Evolutionary conservation across 2,888 invertebrate species (phyloP).

Genomic region (Phaedon cochleariae): DNA sequence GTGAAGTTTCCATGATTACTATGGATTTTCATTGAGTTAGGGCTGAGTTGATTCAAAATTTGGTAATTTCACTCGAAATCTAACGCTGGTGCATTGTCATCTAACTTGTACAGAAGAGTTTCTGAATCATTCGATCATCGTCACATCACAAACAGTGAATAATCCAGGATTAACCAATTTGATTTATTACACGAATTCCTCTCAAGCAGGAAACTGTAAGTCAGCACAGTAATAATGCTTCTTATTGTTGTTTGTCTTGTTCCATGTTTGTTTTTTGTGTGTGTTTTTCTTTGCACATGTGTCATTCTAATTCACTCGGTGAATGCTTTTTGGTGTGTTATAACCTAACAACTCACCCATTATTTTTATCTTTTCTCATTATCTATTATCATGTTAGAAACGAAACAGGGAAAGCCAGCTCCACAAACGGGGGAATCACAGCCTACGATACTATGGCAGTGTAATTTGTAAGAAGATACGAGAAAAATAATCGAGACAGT

Average conservation of each 20-base stretch:
- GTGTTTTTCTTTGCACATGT: slow-evolving; percentile 44
- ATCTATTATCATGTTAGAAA: slow-evolving; percentile 72
- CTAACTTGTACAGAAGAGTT: not conserved
- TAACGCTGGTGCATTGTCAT: not conserved
- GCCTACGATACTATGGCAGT: slow-evolving; percentile 99
- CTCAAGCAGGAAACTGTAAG: slow-evolving; percentile 82
- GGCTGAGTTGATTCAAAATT: too few species aligned
- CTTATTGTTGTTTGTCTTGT: slow-evolving; percentile 28
- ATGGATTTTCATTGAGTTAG: too few species aligned
- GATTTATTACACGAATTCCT: slow-evolving; percentile 63
- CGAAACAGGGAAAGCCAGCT: slow-evolving; percentile 86
- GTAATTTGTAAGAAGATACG: slow-evolving; percentile 80
- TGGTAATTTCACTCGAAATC: too few species aligned
- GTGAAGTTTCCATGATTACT: too few species aligned
- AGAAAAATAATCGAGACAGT: not conserved
- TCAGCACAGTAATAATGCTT: slow-evolving; percentile 53
- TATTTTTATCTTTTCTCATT: too few species aligned
- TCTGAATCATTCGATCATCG: not conserved
- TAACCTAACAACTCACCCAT: not conserved
- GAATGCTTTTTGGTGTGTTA: slow-evolving; percentile 17
- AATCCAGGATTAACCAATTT: slow-evolving; percentile 15
- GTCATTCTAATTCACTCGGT: slow-evolving; percentile 16
- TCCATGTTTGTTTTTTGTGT: slow-evolving; percentile 33
- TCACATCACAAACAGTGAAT: not conserved
- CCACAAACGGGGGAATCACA: slow-evolving; percentile 90